Conservation (phyloP, 1,140 invertebrate genomes). For the Periplaneta americana region DNA sequence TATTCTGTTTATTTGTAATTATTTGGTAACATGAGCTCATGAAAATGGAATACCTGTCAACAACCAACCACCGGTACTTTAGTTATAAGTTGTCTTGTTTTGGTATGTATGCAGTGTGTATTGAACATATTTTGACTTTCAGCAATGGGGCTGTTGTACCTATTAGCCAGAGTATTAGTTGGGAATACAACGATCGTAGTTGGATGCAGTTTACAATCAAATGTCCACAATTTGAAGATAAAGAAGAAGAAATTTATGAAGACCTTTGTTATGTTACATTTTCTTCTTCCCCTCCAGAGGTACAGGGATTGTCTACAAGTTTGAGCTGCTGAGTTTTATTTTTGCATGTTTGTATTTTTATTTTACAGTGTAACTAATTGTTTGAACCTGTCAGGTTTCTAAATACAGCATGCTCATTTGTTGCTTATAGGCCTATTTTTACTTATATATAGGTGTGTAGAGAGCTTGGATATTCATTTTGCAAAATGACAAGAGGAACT, state of each 20-base stretch:
- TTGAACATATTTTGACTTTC: slow-evolving; percentile 9
- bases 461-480: background rate
- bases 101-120: background rate
- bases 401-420: background rate
- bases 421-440: background rate
- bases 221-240: slow-evolving; percentile 49
- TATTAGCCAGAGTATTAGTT: slow-evolving; percentile 11
- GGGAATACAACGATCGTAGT: slow-evolving; percentile 22
- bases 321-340: background rate
- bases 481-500: background rate
- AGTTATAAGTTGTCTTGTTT: background rate
- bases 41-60: no score
- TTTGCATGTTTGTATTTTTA: background rate
- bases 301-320: slow-evolving; percentile 25
- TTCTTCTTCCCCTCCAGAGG: slow-evolving; percentile 56
- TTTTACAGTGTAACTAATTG: background rate
- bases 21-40: no score
- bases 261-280: slow-evolving; percentile 82
- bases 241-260: slow-evolving; percentile 80
- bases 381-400: background rate
- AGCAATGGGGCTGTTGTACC: slow-evolving; percentile 11
- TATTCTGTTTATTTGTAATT: no score
- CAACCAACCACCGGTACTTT: no score
- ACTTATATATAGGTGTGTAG: background rate
- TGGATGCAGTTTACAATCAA: slow-evolving; percentile 60